Evolutionary conservation across 2,888 invertebrate genomes (phyloP).

Genomic region (Allacma fusca): DNA sequence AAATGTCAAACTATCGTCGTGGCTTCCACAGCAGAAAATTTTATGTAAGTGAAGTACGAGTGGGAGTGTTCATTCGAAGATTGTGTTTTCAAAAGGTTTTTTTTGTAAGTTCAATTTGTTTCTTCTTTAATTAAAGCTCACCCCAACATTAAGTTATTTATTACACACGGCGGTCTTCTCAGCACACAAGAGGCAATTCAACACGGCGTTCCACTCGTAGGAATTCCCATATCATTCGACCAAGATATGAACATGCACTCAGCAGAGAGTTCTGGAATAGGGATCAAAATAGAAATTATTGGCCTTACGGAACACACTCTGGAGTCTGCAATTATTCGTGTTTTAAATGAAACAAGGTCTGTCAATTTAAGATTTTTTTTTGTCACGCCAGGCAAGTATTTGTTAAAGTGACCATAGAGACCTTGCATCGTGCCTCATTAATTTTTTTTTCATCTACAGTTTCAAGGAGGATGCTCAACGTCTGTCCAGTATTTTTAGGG

Average conservation of each 20-base stretch:
- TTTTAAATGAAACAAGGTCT: slow-evolving; percentile 14
- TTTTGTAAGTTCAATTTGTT: too few relatives aligned
- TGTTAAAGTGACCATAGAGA: too few relatives aligned
- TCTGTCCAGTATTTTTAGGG: not conserved
- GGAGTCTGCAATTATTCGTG: not conserved
- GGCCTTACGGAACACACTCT: not conserved
- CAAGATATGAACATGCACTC: slow-evolving; percentile 19
- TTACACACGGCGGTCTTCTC: not conserved
- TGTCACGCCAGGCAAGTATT: not conserved
- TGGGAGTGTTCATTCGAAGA: not conserved
- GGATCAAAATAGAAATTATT: not conserved
- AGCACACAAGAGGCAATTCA: slow-evolving; percentile 7
- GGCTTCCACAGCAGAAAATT: slow-evolving; percentile 2
- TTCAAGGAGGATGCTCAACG: slow-evolving; percentile 3
- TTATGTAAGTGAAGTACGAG: not conserved
- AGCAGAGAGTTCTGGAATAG: not conserved
- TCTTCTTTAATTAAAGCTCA: not conserved
- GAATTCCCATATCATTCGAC: slow-evolving; percentile 7
- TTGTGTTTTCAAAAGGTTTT: not conserved
- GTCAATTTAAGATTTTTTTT: not conserved
- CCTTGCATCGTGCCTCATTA: too few relatives aligned
- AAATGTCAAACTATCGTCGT: slow-evolving; percentile 24
- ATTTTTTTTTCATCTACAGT: not conserved
- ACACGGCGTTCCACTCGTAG: not conserved
- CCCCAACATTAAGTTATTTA: slow-evolving; percentile 10